phyloP scores from a whole-genome alignment of 2,888 invertebrate genomes.

The Cephalotes varians region DNA sequence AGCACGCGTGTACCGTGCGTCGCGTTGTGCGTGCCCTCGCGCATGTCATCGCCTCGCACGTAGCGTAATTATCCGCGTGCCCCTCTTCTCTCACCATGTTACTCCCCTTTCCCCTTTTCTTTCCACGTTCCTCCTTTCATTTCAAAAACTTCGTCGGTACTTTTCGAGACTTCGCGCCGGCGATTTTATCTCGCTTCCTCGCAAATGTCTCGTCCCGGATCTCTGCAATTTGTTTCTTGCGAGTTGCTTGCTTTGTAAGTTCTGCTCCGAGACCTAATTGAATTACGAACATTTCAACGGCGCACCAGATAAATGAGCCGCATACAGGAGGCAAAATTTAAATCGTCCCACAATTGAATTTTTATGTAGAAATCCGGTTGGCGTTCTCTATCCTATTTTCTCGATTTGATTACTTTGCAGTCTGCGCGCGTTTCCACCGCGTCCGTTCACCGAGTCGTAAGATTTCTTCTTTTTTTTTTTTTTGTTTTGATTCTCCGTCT shows the following conservation, averaged over 20 bases:
- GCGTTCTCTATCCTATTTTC: conserved; percentile 17
- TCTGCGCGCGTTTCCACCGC: background rate
- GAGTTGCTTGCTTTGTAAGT: conserved; percentile 38
- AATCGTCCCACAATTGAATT: conserved; percentile 42
- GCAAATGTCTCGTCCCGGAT: conserved; percentile 35
- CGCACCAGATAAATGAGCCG: conserved; percentile 14
- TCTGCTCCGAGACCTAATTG: conserved; percentile 27
- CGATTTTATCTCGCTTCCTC: conserved; percentile 42
- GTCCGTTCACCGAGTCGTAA: background rate
- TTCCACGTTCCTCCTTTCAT: conserved; percentile 1
- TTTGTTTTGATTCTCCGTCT: conserved; percentile 54
- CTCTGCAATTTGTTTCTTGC: conserved; percentile 52
- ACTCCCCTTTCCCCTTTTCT: conserved; percentile 2
- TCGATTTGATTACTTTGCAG: conserved; percentile 43
- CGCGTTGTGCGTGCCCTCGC: conserved; percentile 16
- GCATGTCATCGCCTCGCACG: conserved; percentile 12
- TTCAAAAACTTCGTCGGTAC: conserved; percentile 21
- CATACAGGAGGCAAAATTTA: conserved; percentile 24
- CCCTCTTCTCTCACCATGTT: background rate
- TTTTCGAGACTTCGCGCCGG: conserved; percentile 16
- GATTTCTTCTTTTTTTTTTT: conserved; percentile 38
- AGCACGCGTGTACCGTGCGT: conserved; percentile 47
- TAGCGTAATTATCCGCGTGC: conserved; percentile 44
- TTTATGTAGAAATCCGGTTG: conserved; percentile 21
- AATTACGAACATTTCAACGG: conserved; percentile 49